Conservation (phyloP, 2,888 invertebrate species). For the Caenorhabditis wallacei region DNA sequence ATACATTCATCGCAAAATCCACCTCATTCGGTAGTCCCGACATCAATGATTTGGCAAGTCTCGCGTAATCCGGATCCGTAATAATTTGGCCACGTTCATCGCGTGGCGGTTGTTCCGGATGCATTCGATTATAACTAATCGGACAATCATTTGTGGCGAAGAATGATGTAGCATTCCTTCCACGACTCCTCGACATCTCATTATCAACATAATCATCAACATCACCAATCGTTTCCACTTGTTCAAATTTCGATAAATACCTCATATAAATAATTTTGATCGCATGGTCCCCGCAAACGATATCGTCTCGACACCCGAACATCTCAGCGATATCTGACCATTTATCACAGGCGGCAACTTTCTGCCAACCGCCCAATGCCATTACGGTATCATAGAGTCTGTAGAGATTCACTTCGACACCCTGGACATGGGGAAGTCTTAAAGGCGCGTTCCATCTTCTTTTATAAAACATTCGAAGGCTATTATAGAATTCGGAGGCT, state of each 20-base stretch:
- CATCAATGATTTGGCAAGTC: conserved; percentile 92
- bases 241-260: conserved; percentile 80
- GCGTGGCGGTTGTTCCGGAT: conserved; percentile 54
- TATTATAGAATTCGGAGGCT: conserved; percentile 76
- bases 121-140: conserved; percentile 63
- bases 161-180: conserved; percentile 66
- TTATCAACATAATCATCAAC: conserved; percentile 75
- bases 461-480: conserved; percentile 80
- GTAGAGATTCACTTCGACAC: conserved; percentile 93
- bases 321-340: conserved; percentile 80
- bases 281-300: conserved; percentile 92
- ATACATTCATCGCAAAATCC: conserved; percentile 97
- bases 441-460: conserved; percentile 84
- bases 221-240: conserved; percentile 79
- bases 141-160: conserved; percentile 79
- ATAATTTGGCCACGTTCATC: conserved; percentile 69
- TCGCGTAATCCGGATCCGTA: conserved; percentile 86
- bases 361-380: conserved; percentile 94
- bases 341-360: conserved; percentile 86
- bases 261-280: conserved; percentile 86
- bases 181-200: conserved; percentile 68
- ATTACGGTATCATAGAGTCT: conserved; percentile 94
- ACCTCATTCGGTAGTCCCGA: conserved; percentile 98
- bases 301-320: conserved; percentile 88
- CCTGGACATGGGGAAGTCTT: conserved; percentile 90